Evolutionary conservation across 2,797 vertebrate genomes (phyloP).

Genomic region (Spondyliosoma cantharus): DNA sequence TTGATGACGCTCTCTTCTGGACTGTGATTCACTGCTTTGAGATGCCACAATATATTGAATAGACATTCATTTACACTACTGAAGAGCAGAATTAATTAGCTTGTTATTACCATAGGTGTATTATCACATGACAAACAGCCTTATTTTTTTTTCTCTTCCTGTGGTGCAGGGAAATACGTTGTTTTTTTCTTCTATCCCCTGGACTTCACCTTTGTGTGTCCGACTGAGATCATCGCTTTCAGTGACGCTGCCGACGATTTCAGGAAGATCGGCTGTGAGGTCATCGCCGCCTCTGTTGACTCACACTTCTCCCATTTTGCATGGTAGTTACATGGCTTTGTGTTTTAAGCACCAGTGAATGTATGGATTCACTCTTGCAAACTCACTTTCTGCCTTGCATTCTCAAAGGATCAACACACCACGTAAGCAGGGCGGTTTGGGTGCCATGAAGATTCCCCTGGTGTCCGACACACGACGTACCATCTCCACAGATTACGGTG

Average conservation of each 20-base stretch:
- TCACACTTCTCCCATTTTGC: constrained; percentile 97
- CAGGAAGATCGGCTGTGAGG: constrained; percentile 93
- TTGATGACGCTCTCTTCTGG: constrained; percentile 49
- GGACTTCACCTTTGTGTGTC: constrained; percentile 99
- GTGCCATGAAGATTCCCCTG: constrained; percentile 93
- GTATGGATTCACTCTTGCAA: not conserved
- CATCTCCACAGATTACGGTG: constrained; percentile 93
- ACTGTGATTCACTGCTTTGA: constrained; percentile 35
- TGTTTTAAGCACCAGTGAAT: not conserved
- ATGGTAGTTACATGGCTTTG: constrained; percentile 83
- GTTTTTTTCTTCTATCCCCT: constrained; percentile 98
- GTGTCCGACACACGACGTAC: constrained; percentile 89
- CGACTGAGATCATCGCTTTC: constrained; percentile 98
- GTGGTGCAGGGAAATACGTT: constrained; percentile 91
- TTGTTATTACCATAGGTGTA: not conserved
- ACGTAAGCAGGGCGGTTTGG: constrained; percentile 94
- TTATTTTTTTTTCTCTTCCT: constrained; percentile 22
- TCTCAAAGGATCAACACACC: constrained; percentile 90
- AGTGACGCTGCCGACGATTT: constrained; percentile 94
- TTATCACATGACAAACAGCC: not conserved
- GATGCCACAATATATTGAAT: constrained; percentile 21
- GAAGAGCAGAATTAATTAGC: constrained; percentile 43
- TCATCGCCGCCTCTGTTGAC: constrained; percentile 96
- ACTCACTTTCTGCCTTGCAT: not conserved
- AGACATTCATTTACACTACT: constrained; percentile 53